Evolutionary conservation across 2,113 vertebrate genomes (phyloP).

Genomic region (Hyperoodon ampullatus): DNA sequence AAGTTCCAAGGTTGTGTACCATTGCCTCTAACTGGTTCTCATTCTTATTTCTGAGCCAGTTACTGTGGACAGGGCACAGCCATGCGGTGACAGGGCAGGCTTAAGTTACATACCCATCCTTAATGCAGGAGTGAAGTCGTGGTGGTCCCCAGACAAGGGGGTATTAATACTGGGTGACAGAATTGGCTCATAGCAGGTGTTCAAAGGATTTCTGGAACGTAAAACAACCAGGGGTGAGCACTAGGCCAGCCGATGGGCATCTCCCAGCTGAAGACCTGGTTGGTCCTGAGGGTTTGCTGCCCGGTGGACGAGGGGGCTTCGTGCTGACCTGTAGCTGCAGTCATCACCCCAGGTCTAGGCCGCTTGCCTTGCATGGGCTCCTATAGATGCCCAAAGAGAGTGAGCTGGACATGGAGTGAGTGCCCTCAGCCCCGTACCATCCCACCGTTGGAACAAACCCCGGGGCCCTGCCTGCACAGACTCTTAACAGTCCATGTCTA

Average conservation of each 20-base stretch:
- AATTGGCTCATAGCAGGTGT: neutral
- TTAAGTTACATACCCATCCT: neutral
- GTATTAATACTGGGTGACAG: too few relatives aligned
- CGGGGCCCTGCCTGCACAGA: neutral
- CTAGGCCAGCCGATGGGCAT: accelerated
- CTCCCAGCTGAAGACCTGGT: neutral
- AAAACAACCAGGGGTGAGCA: accelerated
- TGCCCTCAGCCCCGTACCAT: accelerated
- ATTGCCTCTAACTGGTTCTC: neutral
- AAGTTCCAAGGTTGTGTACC: neutral
- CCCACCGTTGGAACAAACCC: accelerated
- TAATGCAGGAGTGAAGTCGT: too few relatives aligned
- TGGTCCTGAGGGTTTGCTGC: neutral
- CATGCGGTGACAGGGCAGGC: neutral
- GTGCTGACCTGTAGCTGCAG: neutral
- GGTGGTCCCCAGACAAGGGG: neutral
- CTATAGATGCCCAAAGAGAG: neutral
- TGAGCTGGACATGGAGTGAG: too few relatives aligned
- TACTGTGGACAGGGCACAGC: neutral
- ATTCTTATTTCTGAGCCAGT: neutral
- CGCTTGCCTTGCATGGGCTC: neutral
- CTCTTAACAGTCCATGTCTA: neutral
- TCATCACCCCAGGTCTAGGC: neutral
- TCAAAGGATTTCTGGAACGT: neutral
- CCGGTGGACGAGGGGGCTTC: neutral